Percentiles rank a stretch among this genome's conserved stretches.
Evolutionary conservation across 1,140 invertebrate species (phyloP).

Genomic region (Schlechtendalia chinensis): DNA sequence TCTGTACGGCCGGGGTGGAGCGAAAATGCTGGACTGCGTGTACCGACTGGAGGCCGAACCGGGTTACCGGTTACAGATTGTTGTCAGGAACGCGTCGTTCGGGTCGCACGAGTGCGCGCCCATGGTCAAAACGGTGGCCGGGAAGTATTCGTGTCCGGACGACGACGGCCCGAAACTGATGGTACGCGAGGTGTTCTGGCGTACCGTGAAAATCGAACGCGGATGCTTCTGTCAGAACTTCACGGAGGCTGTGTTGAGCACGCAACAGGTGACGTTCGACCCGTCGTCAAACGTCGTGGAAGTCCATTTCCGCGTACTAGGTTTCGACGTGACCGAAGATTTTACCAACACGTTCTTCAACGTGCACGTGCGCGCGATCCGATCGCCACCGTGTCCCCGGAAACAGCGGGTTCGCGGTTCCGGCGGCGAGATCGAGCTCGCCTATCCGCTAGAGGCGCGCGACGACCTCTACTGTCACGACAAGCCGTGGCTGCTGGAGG

Average conservation of each 20-base stretch:
- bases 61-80: constrained; percentile 65
- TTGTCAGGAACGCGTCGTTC: constrained; percentile 70
- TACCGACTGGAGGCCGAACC: constrained; percentile 69
- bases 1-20: constrained; percentile 75
- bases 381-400: constrained; percentile 65
- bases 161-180: constrained; percentile 58
- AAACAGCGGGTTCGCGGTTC: constrained; percentile 66
- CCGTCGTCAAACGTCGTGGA: constrained; percentile 57
- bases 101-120: constrained; percentile 63
- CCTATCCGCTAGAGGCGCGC: constrained; percentile 57
- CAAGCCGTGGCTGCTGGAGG: constrained; percentile 76
- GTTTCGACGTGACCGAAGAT: constrained; percentile 78
- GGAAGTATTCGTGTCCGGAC: constrained; percentile 27
- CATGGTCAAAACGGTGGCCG: constrained; percentile 65
- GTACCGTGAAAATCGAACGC: constrained; percentile 62
- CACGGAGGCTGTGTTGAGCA: constrained; percentile 66
- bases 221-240: constrained; percentile 76
- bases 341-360: constrained; percentile 77
- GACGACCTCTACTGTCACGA: constrained; percentile 64
- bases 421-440: constrained; percentile 69
- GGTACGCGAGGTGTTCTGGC: constrained; percentile 65
- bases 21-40: constrained; percentile 70
- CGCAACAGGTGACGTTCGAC: constrained; percentile 59
- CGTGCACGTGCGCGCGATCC: constrained; percentile 67
- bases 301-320: constrained; percentile 68